Percentiles rank a stretch among this genome's conserved stretches.
Conservation (phyloP, 2,797 vertebrate genomes). For the Pangasius mekongensis region DNA sequence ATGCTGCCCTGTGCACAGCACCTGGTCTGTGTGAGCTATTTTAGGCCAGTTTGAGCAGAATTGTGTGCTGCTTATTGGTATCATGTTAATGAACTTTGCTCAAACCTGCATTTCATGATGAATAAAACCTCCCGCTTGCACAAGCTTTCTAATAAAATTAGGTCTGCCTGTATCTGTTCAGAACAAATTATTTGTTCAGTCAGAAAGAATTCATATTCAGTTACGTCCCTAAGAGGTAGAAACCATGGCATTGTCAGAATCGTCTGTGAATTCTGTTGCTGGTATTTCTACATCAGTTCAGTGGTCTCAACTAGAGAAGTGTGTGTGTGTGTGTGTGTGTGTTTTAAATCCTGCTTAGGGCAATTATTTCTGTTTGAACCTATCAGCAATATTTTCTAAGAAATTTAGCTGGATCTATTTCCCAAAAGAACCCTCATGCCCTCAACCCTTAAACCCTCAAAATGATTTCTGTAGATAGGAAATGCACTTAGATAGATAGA, state of each 20-base stretch:
- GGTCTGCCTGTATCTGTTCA: background rate
- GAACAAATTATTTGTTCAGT: background rate
- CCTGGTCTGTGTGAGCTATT: background rate
- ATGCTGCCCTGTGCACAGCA: too few species aligned
- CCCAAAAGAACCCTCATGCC: background rate
- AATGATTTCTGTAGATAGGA: background rate
- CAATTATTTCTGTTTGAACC: background rate
- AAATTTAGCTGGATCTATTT: background rate
- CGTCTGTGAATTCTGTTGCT: background rate
- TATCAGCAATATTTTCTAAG: background rate
- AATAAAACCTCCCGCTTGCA: background rate
- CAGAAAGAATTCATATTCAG: background rate
- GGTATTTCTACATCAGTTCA: background rate
- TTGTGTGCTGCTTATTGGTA: background rate
- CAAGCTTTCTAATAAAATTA: background rate
- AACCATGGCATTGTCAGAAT: background rate
- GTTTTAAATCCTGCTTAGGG: background rate
- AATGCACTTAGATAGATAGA: background rate
- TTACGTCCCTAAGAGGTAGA: background rate
- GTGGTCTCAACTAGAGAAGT: background rate
- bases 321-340: background rate
- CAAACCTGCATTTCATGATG: background rate
- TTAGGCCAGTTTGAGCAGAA: background rate
- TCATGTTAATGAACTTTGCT: background rate
- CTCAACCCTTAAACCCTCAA: background rate